These are phyloP conservation scores for Parazoanthus swiftii DNA, from an alignment of 92 coral and sea anemone genomes.

Conservation along the genomic window DNA sequence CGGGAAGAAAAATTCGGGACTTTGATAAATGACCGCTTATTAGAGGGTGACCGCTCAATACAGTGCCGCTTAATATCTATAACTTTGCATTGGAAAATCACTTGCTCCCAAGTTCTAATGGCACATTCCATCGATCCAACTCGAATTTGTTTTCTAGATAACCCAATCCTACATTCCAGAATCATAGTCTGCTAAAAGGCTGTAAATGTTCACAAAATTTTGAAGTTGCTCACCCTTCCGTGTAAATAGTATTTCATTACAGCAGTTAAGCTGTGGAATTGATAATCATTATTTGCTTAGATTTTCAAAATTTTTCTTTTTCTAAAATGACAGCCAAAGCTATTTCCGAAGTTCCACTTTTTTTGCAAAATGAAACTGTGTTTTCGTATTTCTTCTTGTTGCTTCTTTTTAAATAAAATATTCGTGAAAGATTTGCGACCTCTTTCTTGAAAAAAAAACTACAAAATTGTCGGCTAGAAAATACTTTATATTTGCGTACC, in stretches of 20 bases:
- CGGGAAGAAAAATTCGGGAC: constrained; percentile 34
- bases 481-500: not conserved
- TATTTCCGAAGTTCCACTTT: not conserved
- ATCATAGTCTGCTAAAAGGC: constrained; percentile 8
- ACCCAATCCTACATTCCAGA: not conserved
- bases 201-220: constrained; percentile 5
- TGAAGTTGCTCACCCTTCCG: not conserved
- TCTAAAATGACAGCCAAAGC: constrained; percentile 4
- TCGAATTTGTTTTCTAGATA: not conserved
- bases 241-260: constrained; percentile 1
- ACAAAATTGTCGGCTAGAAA: not conserved
- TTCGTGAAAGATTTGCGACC: constrained; percentile 1
- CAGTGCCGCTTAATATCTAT: constrained; percentile 15
- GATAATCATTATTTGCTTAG: constrained; percentile 5
- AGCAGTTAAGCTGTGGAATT: constrained; percentile 8
- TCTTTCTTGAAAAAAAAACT: no score
- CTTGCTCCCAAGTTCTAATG: no score
- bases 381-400: not conserved
- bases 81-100: no score
- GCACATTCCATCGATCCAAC: not conserved
- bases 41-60: constrained; percentile 34
- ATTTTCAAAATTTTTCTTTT: not conserved
- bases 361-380: not conserved
- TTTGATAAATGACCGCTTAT: constrained; percentile 42
- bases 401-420: not conserved